These are phyloP conservation scores for Dasyornis broadbenti DNA, from an alignment of 2,113 vertebrate species.

Conservation along the genomic window DNA sequence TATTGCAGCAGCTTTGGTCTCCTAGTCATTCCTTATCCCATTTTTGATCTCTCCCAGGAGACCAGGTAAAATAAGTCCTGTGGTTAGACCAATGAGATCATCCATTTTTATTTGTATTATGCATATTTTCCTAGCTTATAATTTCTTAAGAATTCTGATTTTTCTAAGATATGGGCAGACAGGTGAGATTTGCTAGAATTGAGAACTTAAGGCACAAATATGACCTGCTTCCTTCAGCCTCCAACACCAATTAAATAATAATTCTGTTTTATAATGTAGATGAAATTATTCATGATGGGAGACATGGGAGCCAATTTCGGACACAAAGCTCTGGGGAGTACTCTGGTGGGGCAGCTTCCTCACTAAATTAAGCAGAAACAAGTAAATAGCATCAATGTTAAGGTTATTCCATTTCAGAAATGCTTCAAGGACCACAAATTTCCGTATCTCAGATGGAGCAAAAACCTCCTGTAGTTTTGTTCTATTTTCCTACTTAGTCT, in stretches of 20 bases:
- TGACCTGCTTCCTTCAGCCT: neutral
- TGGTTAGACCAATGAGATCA: neutral
- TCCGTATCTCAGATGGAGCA: neutral
- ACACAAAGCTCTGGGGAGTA: neutral
- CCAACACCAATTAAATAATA: neutral
- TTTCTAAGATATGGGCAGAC: neutral
- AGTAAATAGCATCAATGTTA: neutral
- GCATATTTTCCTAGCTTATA: neutral
- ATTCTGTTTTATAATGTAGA: neutral
- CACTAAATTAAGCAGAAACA: neutral
- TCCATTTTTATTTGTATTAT: neutral
- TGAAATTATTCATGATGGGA: neutral
- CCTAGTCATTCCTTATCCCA: neutral
- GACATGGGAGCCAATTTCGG: neutral
- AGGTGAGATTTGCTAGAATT: neutral
- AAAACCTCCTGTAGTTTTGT: neutral
- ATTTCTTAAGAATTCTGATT: neutral
- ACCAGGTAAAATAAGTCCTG: neutral
- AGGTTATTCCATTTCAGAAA: neutral
- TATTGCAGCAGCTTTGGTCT: neutral
- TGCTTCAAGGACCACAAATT: neutral
- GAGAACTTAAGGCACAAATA: neutral
- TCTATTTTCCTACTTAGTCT: neutral
- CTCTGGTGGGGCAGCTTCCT: neutral
- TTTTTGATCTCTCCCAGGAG: neutral